Evolutionary conservation across 2,113 vertebrate genomes (phyloP), one percentile per base, ranked within the genome.

Genomic region (Procavia capensis): DNA sequence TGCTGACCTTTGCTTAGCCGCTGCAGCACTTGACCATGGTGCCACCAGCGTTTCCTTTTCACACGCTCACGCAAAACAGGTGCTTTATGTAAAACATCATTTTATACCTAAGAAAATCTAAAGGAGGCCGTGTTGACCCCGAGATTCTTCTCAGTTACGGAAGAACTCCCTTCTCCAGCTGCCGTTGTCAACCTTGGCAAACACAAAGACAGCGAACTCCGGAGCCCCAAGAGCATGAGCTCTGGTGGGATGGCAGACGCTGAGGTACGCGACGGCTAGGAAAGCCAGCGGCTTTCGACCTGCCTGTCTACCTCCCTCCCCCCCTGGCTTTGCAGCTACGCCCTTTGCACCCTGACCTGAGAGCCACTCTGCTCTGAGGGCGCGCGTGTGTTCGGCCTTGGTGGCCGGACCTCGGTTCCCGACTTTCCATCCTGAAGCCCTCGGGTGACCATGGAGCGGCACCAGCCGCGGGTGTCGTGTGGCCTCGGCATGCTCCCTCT

Each of bases 321-420:
- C 17, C 16, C 34, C 59, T 4, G 0, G 34, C 29, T 66, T 43
- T 63, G 43, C 64, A 13, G 11, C 29, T 50, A 17, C 0, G 36
- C 43, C 70, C 20, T 29, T 25, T 27, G 50, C 39, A 39, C 11
- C 0, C 61, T 11, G 39, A 11, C 75, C 79, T 24, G 27, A n/a
- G 64, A n/a, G 54, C 22, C 34, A 19, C n/a, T 47, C 29, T 45
- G 25, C 39, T 39, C 45, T 6, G 13, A 13, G 45, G 74, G 34
- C 2, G 57, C 24, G 39, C 41, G 47, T 57, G 47, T 11, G 85
- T 14, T n/a, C 14, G 6, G 50, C 36, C 36, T 39, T 39, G n/a
- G 8, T 16, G 43, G n/a, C 27, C 0, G 0, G 27, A 13, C 10
- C 78, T 31, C 3, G 4, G 7, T 41, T 6, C 43, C 36, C 29